Percentiles rank a stretch among this genome's conserved stretches.
phyloP scores from a whole-genome alignment of 2,797 vertebrate species.

The Lagocephalus sceleratus region DNA sequence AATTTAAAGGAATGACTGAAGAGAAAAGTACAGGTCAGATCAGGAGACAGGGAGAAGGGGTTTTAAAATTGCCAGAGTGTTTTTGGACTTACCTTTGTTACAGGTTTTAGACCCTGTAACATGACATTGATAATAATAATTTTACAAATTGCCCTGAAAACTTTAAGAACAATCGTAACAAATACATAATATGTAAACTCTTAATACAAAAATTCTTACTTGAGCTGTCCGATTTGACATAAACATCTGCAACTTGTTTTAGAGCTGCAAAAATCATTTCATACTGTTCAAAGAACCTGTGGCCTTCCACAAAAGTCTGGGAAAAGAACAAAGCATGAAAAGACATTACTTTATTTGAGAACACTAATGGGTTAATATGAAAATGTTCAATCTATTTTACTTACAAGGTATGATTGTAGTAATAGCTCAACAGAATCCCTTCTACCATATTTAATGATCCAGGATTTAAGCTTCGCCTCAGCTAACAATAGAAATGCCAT shows the following conservation, averaged over 20 bases:
- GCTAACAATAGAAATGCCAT: constrained; percentile 93
- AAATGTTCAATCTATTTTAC: constrained; percentile 39
- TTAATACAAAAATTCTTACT: constrained; percentile 72
- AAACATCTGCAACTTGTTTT: constrained; percentile 89
- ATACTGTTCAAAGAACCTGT: constrained; percentile 95
- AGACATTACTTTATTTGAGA: neutral
- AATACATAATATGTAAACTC: neutral
- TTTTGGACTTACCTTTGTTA: constrained; percentile 76
- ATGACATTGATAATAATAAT: constrained; percentile 64
- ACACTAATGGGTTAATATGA: neutral
- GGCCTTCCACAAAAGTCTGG: constrained; percentile 93
- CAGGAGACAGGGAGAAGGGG: constrained; percentile 35
- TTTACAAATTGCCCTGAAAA: constrained; percentile 26
- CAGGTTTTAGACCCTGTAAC: constrained; percentile 77
- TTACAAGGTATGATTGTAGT: constrained; percentile 91
- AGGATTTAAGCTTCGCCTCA: constrained; percentile 96
- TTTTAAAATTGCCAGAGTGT: constrained; percentile 23
- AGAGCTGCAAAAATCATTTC: constrained; percentile 89
- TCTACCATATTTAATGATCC: constrained; percentile 98
- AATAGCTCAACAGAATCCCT: constrained; percentile 92
- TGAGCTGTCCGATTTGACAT: constrained; percentile 90
- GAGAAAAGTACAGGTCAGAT: constrained; percentile 30
- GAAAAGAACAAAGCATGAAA: constrained; percentile 2
- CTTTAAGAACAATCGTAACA: constrained; percentile 7
- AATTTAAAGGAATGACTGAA: constrained; percentile 32